Evolutionary conservation across 1,140 invertebrate species (phyloP).

Genomic region (Camponotus pennsylvanicus): DNA sequence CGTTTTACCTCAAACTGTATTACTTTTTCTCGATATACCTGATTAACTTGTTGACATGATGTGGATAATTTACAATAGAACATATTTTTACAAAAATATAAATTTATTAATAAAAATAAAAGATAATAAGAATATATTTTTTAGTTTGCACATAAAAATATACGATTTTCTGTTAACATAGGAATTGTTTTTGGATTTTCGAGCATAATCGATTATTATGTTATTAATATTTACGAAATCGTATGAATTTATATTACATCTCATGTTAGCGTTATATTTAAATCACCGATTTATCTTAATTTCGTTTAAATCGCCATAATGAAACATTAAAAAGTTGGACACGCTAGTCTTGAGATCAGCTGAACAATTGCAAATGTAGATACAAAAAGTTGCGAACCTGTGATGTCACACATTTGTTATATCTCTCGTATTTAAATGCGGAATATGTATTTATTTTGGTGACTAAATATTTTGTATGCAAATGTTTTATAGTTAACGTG

Average conservation of each 20-base stretch:
- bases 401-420: not conserved
- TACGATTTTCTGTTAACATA: not conserved
- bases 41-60: not conserved
- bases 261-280: not conserved
- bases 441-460: not conserved
- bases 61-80: too few species aligned
- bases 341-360: too few species aligned
- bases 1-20: not conserved
- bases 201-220: not conserved
- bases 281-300: constrained; percentile 4
- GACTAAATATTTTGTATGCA: constrained; percentile 27
- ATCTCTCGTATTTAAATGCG: not conserved
- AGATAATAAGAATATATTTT: not conserved
- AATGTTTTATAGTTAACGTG: not conserved
- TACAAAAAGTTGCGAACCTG: not conserved
- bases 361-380: not conserved
- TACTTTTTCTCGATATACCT: not conserved
- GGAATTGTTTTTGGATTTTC: not conserved
- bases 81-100: not conserved
- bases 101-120: not conserved
- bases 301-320: not conserved
- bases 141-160: too few species aligned
- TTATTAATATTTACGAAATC: not conserved
- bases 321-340: not conserved
- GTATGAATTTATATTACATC: not conserved